These are phyloP conservation scores for Microvelia longipes DNA, from an alignment of 1,140 invertebrate genomes.

Conservation along the genomic window DNA sequence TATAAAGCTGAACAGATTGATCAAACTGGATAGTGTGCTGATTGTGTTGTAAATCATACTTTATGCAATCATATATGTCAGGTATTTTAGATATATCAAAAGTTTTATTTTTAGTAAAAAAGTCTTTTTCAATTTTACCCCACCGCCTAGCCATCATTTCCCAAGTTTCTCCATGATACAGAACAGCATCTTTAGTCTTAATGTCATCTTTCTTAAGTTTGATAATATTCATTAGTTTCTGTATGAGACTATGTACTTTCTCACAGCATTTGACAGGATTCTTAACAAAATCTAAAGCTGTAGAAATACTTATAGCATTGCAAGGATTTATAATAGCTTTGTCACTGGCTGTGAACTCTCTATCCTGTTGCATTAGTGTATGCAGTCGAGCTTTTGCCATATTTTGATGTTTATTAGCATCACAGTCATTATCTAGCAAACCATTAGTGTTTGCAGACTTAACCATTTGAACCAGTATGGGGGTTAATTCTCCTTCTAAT, in stretches of 20 bases:
- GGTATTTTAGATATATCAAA: constrained; percentile 99
- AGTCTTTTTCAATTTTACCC: constrained; percentile 98
- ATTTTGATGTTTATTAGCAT: constrained; percentile 88
- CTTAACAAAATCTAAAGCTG: constrained; percentile 86
- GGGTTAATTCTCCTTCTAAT: constrained; percentile 93
- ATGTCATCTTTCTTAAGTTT: constrained; percentile 69
- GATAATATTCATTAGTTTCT: constrained; percentile 71
- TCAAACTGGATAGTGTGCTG: constrained; percentile 87
- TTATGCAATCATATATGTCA: constrained; percentile 99
- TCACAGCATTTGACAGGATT: constrained; percentile 91
- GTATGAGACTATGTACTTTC: constrained; percentile 71
- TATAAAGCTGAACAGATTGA: constrained; percentile 86
- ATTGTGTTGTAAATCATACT: constrained; percentile 97
- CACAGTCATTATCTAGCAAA: constrained; percentile 91
- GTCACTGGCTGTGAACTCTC: constrained; percentile 77
- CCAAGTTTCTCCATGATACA: constrained; percentile 98
- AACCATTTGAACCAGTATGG: constrained; percentile 99
- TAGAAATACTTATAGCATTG: constrained; percentile 65
- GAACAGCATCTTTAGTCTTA: constrained; percentile 73
- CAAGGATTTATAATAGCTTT: constrained; percentile 76
- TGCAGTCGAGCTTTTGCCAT: constrained; percentile 91
- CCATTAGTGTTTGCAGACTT: constrained; percentile 99
- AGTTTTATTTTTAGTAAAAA: constrained; percentile 75
- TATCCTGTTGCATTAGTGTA: constrained; percentile 79
- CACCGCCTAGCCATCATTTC: constrained; percentile 94